phyloP scores from a whole-genome alignment of 1,140 invertebrate genomes.

The Propsilocerus akamusi region DNA sequence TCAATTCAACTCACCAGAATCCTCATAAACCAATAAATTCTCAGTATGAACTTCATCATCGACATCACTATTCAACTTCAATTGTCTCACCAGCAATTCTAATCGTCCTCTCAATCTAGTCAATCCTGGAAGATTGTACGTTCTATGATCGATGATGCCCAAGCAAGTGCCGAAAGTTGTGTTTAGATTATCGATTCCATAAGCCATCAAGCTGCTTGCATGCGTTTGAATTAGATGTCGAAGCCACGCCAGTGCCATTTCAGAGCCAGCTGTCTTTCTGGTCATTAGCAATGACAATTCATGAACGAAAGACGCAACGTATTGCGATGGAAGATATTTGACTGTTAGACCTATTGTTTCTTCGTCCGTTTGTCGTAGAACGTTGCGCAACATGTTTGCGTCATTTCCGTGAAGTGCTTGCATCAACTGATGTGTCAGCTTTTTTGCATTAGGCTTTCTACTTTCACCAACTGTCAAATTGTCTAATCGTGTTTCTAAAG shows the following conservation, averaged over 20 bases:
- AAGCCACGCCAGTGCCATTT: conserved; percentile 38
- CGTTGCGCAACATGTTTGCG: conserved; percentile 33
- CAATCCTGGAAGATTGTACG: conserved; percentile 28
- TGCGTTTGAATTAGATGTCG: conserved; percentile 35
- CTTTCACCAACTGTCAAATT: conserved; percentile 35
- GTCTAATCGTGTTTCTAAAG: conserved; percentile 52
- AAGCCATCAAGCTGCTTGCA: conserved; percentile 34
- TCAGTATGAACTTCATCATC: conserved; percentile 24
- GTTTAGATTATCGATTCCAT: conserved; percentile 15
- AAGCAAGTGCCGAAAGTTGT: conserved; percentile 32
- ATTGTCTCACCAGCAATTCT: conserved; percentile 33
- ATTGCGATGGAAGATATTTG: conserved; percentile 37
- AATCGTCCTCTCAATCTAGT: conserved; percentile 32
- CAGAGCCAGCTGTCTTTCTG: conserved; percentile 38
- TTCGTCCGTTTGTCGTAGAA: conserved; percentile 33
- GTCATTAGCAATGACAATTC: conserved; percentile 39
- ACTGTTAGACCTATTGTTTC: conserved; percentile 38
- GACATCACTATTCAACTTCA: conserved; percentile 24
- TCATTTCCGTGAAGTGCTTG: conserved; percentile 65
- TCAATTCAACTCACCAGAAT: conserved; percentile 27
- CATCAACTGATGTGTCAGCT: conserved; percentile 51
- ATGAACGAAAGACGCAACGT: conserved; percentile 35
- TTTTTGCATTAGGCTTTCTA: conserved; percentile 33
- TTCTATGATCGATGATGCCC: conserved; percentile 35
- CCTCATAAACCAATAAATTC: conserved; percentile 33